Evolutionary conservation across 2,797 vertebrate genomes (phyloP).

Genomic region (Acropternis orthonyx): DNA sequence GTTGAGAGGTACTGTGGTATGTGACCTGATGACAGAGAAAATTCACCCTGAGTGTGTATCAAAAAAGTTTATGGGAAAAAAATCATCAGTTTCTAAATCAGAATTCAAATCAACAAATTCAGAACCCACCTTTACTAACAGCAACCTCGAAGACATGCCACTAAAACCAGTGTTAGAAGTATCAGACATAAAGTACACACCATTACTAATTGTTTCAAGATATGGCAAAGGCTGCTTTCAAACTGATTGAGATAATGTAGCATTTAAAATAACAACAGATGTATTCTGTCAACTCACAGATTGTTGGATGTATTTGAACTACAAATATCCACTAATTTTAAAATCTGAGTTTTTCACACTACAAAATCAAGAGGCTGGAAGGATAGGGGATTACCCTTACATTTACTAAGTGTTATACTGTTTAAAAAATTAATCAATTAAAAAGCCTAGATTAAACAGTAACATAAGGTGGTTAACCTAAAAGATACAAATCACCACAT

Average conservation of each 20-base stretch:
- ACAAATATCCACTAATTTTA: background rate
- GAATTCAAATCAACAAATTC: background rate
- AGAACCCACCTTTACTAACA: background rate
- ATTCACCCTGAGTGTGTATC: background rate
- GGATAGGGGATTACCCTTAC: background rate
- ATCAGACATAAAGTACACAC: background rate
- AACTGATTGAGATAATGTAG: background rate
- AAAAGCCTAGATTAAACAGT: background rate
- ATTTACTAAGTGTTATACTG: background rate
- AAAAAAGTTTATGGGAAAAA: background rate
- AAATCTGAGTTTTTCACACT: background rate
- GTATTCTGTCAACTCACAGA: background rate
- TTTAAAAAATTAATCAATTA: background rate
- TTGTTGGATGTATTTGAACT: background rate
- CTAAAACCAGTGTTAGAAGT: background rate
- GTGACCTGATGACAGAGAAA: background rate
- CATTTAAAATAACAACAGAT: background rate
- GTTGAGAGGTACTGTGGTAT: background rate
- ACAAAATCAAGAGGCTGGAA: background rate
- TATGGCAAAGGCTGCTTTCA: background rate
- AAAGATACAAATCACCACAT: background rate
- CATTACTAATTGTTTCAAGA: background rate
- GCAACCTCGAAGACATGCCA: background rate
- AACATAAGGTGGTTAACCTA: background rate
- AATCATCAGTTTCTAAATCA: background rate